phyloP scores from a whole-genome alignment of 2,113 vertebrate species.

The Lophotis ruficrista region DNA sequence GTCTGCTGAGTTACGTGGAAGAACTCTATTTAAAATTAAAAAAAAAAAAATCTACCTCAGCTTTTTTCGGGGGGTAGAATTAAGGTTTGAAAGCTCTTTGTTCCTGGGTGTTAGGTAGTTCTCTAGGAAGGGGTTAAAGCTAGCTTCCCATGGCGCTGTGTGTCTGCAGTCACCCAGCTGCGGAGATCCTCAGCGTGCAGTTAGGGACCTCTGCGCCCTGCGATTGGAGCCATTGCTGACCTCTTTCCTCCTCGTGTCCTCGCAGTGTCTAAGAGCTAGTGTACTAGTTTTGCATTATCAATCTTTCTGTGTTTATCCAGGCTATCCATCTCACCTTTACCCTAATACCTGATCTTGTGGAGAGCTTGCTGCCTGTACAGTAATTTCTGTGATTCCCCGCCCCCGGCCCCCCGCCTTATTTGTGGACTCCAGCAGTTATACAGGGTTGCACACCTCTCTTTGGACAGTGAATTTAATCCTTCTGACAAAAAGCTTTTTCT shows the following conservation, averaged over 20 bases:
- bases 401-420: too few species aligned
- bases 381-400: neutral
- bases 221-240: neutral
- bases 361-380: neutral
- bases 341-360: neutral
- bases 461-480: neutral
- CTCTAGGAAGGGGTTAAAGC: neutral
- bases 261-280: neutral
- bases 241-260: neutral
- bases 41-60: neutral
- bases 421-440: neutral
- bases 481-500: neutral
- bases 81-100: neutral
- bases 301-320: neutral
- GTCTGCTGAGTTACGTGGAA: neutral
- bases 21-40: neutral
- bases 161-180: neutral
- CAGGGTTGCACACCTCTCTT: neutral
- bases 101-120: neutral
- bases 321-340: neutral
- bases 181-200: too few species aligned
- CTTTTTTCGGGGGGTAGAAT: neutral
- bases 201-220: neutral
- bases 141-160: accelerated
- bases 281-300: neutral